Base-by-base conservation (phyloP, 2,113 vertebrate species). In the Onychostruthus taczanowskii region DNA sequence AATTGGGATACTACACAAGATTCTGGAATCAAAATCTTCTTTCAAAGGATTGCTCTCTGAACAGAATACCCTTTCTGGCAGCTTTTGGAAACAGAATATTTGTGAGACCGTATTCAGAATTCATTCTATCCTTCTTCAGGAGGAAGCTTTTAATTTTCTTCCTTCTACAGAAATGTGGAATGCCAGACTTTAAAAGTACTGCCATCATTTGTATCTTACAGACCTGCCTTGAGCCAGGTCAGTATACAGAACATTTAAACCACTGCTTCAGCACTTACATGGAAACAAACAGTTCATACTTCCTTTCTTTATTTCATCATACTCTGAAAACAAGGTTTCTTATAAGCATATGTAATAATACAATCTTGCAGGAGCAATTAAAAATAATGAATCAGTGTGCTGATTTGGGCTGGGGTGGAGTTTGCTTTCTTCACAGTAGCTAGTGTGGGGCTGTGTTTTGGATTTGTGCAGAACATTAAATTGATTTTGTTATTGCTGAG, bases 381-480 rank as follows among this genome's bases (percentile, higher is more conserved):
- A 44, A 88, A 94, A 53, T 30, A 83, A 75, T 11, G 1, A 30
- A 50, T 49, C 49, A 26, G 3, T n/a, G 23, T 47, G 10, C 20
- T 35, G 20, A 5, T 47, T 79, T 55, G 14, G 11, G 9, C n/a
- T 63, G 13, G 13, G 4, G 6, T 62, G 4, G 12, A 30, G 6
- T 26, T 63, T 35, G 4, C 30, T 63, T 63, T 43, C 49, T 56
- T 49, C 43, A 35, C 20, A 35, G 12, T 27, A 22, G n/a, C 30
- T 49, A 26, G 6, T 50, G 16, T 66, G 35, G 16, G 41, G 12
- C 43, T 66, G 16, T 56, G n/a, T 47, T 56, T 74, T 56, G 50
- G 5, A 30, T n/a, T 66, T 41, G 15, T 58, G 15, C 0, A 1
- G 24, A 58, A 16, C 16, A 66, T 1, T 0, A 27, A 12, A 9